Conservation (phyloP, 2,888 invertebrate genomes). For the Yponomeuta plumbellus region DNA sequence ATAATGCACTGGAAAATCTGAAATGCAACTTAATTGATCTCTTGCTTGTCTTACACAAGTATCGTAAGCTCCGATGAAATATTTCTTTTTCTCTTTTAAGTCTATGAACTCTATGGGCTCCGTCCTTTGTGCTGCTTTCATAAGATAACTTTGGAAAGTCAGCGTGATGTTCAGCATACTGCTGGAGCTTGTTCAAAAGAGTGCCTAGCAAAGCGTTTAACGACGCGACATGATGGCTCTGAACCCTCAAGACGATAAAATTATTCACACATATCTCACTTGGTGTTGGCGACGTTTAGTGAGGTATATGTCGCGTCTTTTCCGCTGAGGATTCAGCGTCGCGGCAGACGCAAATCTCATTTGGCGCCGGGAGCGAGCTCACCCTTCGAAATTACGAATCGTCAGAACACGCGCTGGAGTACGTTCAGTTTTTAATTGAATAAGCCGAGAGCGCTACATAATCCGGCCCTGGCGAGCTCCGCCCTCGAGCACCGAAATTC, state of each 20-base stretch:
- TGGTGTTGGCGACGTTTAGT: slow-evolving; percentile 4
- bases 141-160: neutral
- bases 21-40: no score
- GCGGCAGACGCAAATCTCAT: slow-evolving; percentile 40
- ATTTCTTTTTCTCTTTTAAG: no score
- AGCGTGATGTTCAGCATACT: neutral
- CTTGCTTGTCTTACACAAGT: no score
- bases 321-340: slow-evolving; percentile 13
- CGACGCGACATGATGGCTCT: slow-evolving; percentile 9
- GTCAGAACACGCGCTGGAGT: slow-evolving; percentile 41
- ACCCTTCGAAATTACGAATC: slow-evolving; percentile 45
- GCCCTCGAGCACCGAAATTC: slow-evolving; percentile 45
- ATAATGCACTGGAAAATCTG: no score
- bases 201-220: slow-evolving; percentile 6
- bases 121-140: neutral
- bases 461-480: slow-evolving; percentile 40
- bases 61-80: no score
- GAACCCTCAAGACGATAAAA: slow-evolving; percentile 14
- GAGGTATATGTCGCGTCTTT: slow-evolving; percentile 16
- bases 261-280: slow-evolving; percentile 19
- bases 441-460: slow-evolving; percentile 58
- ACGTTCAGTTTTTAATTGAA: slow-evolving; percentile 60
- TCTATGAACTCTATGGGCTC: neutral
- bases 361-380: slow-evolving; percentile 32
- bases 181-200: neutral